A percentile compares a stretch with the other conserved stretches of the same genome.
phyloP scores from a whole-genome alignment of 1,140 invertebrate species.

The Tigriopus japonicus region DNA sequence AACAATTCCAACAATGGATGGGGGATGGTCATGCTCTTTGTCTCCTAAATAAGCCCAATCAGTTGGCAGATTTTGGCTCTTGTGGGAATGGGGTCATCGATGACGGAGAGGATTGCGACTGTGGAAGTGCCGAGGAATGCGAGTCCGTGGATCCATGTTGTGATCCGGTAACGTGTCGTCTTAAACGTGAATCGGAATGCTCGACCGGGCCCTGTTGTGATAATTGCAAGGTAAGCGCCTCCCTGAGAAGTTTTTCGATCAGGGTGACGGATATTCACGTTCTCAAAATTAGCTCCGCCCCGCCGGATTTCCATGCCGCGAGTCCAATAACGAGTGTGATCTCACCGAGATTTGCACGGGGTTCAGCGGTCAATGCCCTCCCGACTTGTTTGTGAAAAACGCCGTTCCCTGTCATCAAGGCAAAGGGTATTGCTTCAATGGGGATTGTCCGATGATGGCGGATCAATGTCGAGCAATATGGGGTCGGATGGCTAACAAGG shows the following conservation, averaged over 20 bases:
- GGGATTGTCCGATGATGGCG: slow-evolving; percentile 64
- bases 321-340: slow-evolving; percentile 75
- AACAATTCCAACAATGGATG: slow-evolving; percentile 61
- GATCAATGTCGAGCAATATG: slow-evolving; percentile 76
- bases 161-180: slow-evolving; percentile 80
- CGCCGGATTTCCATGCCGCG: slow-evolving; percentile 55
- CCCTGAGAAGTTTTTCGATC: background rate
- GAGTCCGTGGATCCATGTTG: slow-evolving; percentile 69
- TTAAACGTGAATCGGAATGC: slow-evolving; percentile 75
- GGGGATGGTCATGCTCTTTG: slow-evolving; percentile 56
- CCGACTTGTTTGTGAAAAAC: slow-evolving; percentile 73
- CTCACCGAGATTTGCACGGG: slow-evolving; percentile 79
- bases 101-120: slow-evolving; percentile 85
- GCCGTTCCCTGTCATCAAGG: slow-evolving; percentile 51
- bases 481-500: slow-evolving; percentile 53
- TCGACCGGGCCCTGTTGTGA: slow-evolving; percentile 77
- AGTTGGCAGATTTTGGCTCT: slow-evolving; percentile 35
- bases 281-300: slow-evolving; percentile 40
- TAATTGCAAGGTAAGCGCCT: slow-evolving; percentile 52
- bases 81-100: slow-evolving; percentile 89
- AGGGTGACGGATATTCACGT: background rate
- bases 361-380: slow-evolving; percentile 60
- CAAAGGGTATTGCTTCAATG: slow-evolving; percentile 69
- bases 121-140: slow-evolving; percentile 68
- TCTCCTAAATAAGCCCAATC: slow-evolving; percentile 74